Evolutionary conservation across 2,797 vertebrate species (phyloP).

Genomic region (Coilia nasus): DNA sequence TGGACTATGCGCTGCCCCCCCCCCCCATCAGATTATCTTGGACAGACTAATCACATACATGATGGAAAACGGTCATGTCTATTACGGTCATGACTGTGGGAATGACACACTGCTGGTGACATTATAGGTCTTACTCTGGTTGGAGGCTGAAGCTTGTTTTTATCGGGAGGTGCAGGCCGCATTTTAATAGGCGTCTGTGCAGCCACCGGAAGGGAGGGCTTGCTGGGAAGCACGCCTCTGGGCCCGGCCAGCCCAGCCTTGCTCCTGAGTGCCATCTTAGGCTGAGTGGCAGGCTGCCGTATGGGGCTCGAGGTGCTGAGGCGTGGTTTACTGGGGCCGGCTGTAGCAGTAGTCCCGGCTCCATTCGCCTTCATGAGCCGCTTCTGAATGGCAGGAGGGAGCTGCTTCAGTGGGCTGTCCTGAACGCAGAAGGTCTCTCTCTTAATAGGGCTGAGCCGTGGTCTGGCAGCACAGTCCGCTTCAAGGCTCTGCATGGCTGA

Average conservation of each 20-base stretch:
- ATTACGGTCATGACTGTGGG: too few species aligned
- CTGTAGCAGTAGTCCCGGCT: neutral
- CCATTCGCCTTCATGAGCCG: slow-evolving; percentile 51
- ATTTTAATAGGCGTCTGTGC: slow-evolving; percentile 50
- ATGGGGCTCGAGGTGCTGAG: slow-evolving; percentile 68
- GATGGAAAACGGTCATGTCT: too few species aligned
- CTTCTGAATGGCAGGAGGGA: slow-evolving; percentile 77
- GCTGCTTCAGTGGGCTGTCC: slow-evolving; percentile 79
- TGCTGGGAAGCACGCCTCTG: slow-evolving; percentile 64
- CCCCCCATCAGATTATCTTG: too few species aligned
- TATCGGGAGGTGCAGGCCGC: slow-evolving; percentile 48
- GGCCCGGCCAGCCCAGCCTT: slow-evolving; percentile 53
- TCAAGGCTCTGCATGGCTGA: slow-evolving; percentile 75
- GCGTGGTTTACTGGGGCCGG: slow-evolving; percentile 25
- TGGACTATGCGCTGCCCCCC: too few species aligned
- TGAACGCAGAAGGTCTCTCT: slow-evolving; percentile 86
- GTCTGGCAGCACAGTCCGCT: slow-evolving; percentile 74
- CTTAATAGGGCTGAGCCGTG: slow-evolving; percentile 81
- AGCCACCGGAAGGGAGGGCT: slow-evolving; percentile 50
- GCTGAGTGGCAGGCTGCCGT: slow-evolving; percentile 50
- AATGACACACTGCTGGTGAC: neutral
- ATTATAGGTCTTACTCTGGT: slow-evolving; percentile 62
- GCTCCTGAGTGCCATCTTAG: slow-evolving; percentile 56
- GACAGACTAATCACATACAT: too few species aligned
- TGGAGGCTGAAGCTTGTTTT: slow-evolving; percentile 61